These are phyloP conservation scores for Ciconia stormi DNA, from an alignment of 2,113 vertebrate genomes.

Conservation along the genomic window DNA sequence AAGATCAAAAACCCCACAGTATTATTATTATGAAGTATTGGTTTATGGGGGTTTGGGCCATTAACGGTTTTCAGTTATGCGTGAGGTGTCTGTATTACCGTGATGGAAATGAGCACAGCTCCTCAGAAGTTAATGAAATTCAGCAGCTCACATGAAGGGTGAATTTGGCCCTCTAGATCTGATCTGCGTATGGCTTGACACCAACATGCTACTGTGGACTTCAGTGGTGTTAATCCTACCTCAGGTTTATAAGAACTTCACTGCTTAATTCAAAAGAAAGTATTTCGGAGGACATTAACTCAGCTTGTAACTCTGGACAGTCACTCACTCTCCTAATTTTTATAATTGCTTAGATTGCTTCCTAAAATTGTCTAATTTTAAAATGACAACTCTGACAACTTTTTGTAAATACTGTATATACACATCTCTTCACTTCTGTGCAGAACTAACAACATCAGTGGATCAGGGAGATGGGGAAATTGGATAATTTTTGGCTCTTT, in stretches of 20 bases:
- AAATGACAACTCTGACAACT: background rate
- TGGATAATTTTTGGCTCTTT: constrained; percentile 56
- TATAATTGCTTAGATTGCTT: background rate
- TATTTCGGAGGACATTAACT: background rate
- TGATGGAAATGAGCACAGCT: background rate
- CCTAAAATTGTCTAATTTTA: background rate
- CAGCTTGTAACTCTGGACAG: background rate
- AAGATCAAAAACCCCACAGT: background rate
- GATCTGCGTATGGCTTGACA: background rate
- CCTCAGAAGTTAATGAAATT: background rate
- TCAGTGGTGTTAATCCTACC: background rate
- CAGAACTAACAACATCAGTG: background rate
- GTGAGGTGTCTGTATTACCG: background rate
- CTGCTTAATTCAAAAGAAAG: background rate
- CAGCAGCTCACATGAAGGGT: background rate
- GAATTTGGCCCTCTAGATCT: background rate
- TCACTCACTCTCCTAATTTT: background rate
- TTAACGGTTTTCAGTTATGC: background rate
- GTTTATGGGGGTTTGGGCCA: background rate
- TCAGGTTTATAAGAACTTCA: background rate
- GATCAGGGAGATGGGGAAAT: background rate
- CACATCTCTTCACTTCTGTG: background rate
- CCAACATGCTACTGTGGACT: background rate
- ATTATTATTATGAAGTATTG: background rate
- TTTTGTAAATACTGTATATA: background rate